Conservation (phyloP, 2,888 invertebrate species). For the Hypomecis punctinalis region DNA sequence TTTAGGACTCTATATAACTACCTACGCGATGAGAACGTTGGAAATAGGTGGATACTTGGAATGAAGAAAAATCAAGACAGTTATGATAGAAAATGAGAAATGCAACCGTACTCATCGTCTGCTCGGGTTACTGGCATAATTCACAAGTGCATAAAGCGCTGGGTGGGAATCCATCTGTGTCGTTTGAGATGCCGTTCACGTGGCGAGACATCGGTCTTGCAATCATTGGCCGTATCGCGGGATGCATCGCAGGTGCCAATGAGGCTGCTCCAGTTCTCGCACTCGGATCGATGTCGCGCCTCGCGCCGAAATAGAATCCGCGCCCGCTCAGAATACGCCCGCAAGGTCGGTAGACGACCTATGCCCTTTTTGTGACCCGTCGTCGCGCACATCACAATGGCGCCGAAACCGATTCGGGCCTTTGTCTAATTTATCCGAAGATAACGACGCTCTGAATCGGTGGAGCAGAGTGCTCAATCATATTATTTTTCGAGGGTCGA, state of each 20-base stretch:
- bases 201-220: slow-evolving; percentile 59
- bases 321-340: slow-evolving; percentile 66
- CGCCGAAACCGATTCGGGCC: slow-evolving; percentile 50
- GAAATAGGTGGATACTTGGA: neutral
- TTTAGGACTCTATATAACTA: neutral
- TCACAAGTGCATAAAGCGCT: slow-evolving; percentile 22
- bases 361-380: slow-evolving; percentile 69
- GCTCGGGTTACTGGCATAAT: slow-evolving; percentile 14
- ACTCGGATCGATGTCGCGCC: slow-evolving; percentile 69
- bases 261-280: slow-evolving; percentile 72
- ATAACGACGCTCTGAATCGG: slow-evolving; percentile 34
- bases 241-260: slow-evolving; percentile 75
- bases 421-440: slow-evolving; percentile 50
- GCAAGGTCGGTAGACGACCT: slow-evolving; percentile 72
- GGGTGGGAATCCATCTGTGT: slow-evolving; percentile 42
- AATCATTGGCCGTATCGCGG: slow-evolving; percentile 59
- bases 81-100: neutral
- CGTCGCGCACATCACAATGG: slow-evolving; percentile 52
- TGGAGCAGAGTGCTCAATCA: slow-evolving; percentile 35
- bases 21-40: neutral
- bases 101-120: neutral
- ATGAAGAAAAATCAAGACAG: neutral
- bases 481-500: slow-evolving; percentile 18
- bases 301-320: slow-evolving; percentile 68
- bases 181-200: slow-evolving; percentile 40